phyloP scores from a whole-genome alignment of 1,140 invertebrate species.

The Tetranychus cinnabarinus region DNA sequence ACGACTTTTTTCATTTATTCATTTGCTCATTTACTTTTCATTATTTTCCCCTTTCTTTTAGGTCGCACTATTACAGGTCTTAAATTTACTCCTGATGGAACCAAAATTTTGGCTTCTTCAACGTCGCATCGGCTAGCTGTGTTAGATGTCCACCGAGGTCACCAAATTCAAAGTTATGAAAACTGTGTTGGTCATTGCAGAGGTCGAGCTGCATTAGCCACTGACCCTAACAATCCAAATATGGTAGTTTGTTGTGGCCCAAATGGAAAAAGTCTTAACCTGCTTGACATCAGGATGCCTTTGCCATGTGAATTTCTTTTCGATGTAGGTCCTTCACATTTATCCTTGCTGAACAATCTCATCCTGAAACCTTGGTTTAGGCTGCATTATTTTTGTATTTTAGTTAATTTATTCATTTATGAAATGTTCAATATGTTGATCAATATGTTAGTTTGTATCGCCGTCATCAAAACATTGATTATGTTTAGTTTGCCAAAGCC shows the following conservation, averaged over 20 bases:
- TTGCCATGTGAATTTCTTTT: conserved; percentile 27
- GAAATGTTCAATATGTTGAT: background rate
- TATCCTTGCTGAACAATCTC: background rate
- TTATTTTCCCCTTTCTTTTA: background rate
- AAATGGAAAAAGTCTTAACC: conserved; percentile 27
- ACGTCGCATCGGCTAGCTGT: conserved; percentile 25
- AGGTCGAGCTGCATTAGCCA: conserved; percentile 25
- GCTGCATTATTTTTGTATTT: background rate
- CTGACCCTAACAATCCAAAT: conserved; percentile 26
- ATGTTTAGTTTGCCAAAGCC: background rate
- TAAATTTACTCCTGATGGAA: conserved; percentile 26
- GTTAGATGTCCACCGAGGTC: conserved; percentile 26
- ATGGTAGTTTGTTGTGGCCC: conserved; percentile 25
- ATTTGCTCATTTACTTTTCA: too few species aligned
- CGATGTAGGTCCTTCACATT: conserved; percentile 20
- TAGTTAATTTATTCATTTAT: background rate
- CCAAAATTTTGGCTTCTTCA: conserved; percentile 25
- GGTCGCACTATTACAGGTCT: conserved; percentile 25
- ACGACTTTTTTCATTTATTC: too few species aligned
- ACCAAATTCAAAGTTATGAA: conserved; percentile 26
- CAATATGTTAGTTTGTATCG: too few species aligned
- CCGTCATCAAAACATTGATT: too few species aligned
- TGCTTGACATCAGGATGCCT: conserved; percentile 28
- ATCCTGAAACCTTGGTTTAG: background rate
- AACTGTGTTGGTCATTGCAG: conserved; percentile 26